Evolutionary conservation across 2,888 invertebrate species (phyloP), one percentile per base, ranked within the genome.

Genomic region (Athetis lepigone): DNA sequence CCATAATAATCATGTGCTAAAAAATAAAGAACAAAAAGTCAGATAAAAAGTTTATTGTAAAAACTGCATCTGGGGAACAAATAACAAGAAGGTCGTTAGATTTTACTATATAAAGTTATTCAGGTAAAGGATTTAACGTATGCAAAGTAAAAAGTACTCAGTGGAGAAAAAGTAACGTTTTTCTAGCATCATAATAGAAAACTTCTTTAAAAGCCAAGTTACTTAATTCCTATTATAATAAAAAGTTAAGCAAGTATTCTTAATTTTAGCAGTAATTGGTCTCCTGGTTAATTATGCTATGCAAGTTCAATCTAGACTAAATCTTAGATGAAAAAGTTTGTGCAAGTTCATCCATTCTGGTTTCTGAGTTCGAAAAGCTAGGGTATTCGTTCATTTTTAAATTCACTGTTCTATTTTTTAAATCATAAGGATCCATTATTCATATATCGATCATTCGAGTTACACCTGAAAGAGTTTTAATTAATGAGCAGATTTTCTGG

Each of bases 241-340:
- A 25, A 55, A 25, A 51, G 19, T 39, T 52, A 52, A 66, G 36
- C 40, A 29, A 11, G 29, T 29, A 54, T 16, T 47, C 58, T 73
- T 47, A 52, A 51, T 66, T 51, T n/a, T 21, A 11, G 19, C 18
- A 18, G 16, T 23, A 65, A 65, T 72, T 66, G 52, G 58, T 54
- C 49, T 39, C 47, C 13, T 19, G n/a, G 8, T 18, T 54, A 66
- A 37, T 42, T 42, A 42, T 40, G 0, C 9, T 27, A 11, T 23
- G 18, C n/a, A 49, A 49, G 18, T 33, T 18, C 13, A 4, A 63
- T 13, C 8, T 21, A 7, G n/a, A 43, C 42, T 18, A 13, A 40
- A 50, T 54, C 25, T 37, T 5, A 55, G 54, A 33, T 36, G 11
- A 33, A 19, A 47, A 29, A 29, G 19, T 65, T 9, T 18, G 21